Percentiles rank a stretch among this genome's conserved stretches.
Conservation (phyloP, 2,797 vertebrate genomes). For the Pangasius mekongensis region DNA sequence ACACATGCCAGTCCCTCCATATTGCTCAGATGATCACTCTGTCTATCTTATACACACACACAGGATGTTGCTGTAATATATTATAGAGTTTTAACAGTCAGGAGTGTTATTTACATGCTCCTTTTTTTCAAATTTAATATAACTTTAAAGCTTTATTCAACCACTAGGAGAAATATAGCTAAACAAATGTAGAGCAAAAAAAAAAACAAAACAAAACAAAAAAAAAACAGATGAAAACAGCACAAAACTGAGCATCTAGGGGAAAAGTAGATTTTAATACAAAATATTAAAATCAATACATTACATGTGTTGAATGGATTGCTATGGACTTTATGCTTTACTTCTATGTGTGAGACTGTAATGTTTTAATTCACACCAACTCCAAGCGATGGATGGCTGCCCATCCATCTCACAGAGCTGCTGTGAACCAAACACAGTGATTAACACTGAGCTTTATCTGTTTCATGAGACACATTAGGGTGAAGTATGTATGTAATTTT, state of each 20-base stretch:
- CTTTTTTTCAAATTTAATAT: not conserved
- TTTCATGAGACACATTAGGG: not conserved
- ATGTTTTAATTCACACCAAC: slow-evolving; percentile 18
- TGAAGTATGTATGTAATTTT: no score
- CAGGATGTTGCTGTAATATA: not conserved
- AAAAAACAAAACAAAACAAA: no score
- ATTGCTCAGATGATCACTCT: not conserved
- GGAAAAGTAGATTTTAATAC: not conserved
- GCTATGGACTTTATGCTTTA: not conserved
- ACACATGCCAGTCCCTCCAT: slow-evolving; percentile 56
- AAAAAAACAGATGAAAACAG: not conserved
- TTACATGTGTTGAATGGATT: not conserved
- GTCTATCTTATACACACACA: not conserved
- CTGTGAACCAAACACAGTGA: slow-evolving; percentile 15
- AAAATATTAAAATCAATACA: not conserved
- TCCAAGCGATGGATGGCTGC: not conserved
- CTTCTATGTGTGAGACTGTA: not conserved
- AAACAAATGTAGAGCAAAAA: not conserved
- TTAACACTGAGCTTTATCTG: not conserved
- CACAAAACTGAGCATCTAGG: not conserved
- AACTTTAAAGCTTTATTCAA: not conserved
- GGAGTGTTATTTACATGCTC: not conserved
- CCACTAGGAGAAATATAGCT: not conserved
- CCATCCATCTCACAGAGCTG: not conserved
- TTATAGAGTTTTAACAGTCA: not conserved